Base-by-base conservation (phyloP, 2,113 vertebrate genomes). In the Nibea coibor region DNA sequence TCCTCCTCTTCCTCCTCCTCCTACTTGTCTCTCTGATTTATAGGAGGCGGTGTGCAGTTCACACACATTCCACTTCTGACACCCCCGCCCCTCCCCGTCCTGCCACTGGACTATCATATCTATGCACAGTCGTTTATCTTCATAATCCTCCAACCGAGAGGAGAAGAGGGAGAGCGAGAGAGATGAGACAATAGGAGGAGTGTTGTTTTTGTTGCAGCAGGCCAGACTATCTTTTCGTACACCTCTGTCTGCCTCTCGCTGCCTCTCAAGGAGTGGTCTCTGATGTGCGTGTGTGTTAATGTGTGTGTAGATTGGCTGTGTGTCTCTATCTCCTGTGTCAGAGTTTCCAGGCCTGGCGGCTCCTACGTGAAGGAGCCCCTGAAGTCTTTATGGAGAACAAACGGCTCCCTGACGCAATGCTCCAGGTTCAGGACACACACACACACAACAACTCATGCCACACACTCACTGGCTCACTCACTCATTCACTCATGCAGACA, bases 291-390 rank as follows among this genome's bases (percentile, higher is more conserved):
- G 69, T 81, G 11, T 81, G 69, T 59, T 54, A 20, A 16, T 79
- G 42, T 75, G 58, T 70, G 53, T 76, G 31, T 71, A 66, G 63
- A 43, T 51, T 83, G 75, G 78, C 74, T 64, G 63, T 70, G 53
- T 22, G 26, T 86, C 61, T 73, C 85, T 89, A 72, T 65, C 5
- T 94, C 79, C 80, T 89, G 88, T 93, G 84, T 93, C 48, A 79
- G 83, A 93, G 73, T 94, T 96, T 96, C 94, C 96, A 96, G 94
- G 91, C 89, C 79, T 80, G 84, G 58, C 82, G 73, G 81, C 93
- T 96, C 84, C 74, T 84, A 94, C 94, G 96, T 95, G 91, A 96
- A 97, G 96, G 91, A 56, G 50, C 68, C 47, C 73, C 68, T 83
- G 79, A 89, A 82, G 90, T 88, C 91, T 94, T 96, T 93, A 94